Conservation (phyloP, 2,888 invertebrate genomes). For the Candidula unifasciata region DNA sequence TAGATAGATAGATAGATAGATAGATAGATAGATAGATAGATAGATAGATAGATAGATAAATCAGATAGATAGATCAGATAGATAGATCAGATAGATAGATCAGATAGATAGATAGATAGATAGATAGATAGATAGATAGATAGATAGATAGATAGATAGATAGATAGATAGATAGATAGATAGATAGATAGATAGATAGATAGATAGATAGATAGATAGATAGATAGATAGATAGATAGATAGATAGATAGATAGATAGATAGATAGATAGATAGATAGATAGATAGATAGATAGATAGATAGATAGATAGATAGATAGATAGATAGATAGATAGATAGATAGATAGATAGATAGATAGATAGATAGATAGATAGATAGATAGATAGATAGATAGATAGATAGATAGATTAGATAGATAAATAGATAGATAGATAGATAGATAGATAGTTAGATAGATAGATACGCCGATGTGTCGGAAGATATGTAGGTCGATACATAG, state of each 20-base stretch:
- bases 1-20: no score
- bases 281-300: conserved; percentile 21
- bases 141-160: no score
- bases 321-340: conserved; percentile 21
- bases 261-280: neutral
- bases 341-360: conserved; percentile 21
- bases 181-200: no score
- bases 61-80: neutral
- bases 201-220: neutral
- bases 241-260: conserved; percentile 25
- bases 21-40: no score
- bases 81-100: neutral
- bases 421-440: conserved; percentile 2
- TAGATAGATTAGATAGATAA: conserved; percentile 16
- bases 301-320: conserved; percentile 21
- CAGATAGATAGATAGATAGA: no score
- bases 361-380: conserved; percentile 21
- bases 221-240: conserved; percentile 23
- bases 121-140: no score
- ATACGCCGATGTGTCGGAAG: neutral
- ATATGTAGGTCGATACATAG: no score
- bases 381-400: conserved; percentile 21
- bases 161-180: no score
- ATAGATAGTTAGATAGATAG: neutral
- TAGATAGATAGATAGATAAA: no score